Base-by-base conservation (phyloP, 92 coral and sea anemone genomes). In the Zoanthus sansibaricus region DNA sequence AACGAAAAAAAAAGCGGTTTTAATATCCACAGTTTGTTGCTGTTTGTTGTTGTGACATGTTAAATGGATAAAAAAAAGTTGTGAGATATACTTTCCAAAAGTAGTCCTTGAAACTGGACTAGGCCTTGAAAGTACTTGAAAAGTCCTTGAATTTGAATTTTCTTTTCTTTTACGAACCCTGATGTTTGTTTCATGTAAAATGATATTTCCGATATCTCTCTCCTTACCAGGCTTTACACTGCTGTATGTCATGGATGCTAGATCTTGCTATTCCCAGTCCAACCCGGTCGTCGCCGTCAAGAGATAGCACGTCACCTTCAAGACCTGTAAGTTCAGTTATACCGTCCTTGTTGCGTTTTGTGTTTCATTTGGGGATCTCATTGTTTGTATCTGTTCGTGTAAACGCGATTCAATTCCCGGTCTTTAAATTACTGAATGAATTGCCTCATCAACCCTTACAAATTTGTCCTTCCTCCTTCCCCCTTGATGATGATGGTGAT, bases 161-260 rank as follows among this genome's bases (percentile, higher is more conserved):
- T 25, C 0, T 25, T 25, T 25, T 25, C 25, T 9, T 48, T 48
- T 48, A 48, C 9, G 52, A 48, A 48, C 6, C 0, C 52, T 5
- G 25, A 25, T 25, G 0, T 25, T 25, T 49, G 12, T 33, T 69
- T 9, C 46, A 69, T 69, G 7, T 75, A 25, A 75, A 46, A 11
- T 1, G 13, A 15, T 44, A 44, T 7, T 44, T 42, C 1, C 62
- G 16, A 12, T 79, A 59, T 83, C n/a, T 70, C 69, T 54, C 16
- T 78, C 71, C 46, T 18, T 61, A 18, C 46, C 89, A 97, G 99
- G 97, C 99, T 12, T 91, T 97, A 79, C 99, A 95, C 78, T 95
- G 98, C 79, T 97, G 98, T 49, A 91, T 97, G 94, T 93, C 99
- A 25, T 93, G 98, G 95, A 97, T 97, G 86, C 91, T 97, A 13